phyloP scores from a whole-genome alignment of 2,888 invertebrate species.

The Smittia aterrima region DNA sequence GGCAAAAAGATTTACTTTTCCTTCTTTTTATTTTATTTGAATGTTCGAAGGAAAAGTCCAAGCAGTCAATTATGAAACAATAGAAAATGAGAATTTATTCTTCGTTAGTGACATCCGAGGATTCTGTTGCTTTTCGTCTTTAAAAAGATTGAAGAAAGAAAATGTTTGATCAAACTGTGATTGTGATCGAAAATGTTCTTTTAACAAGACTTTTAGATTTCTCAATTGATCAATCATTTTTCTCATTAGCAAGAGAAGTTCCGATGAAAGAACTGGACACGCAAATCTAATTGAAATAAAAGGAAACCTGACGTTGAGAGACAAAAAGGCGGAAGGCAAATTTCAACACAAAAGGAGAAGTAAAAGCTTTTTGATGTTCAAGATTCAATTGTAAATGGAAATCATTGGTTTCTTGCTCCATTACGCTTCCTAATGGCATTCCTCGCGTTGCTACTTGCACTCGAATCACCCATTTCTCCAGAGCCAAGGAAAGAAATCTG shows the following conservation, averaged over 20 bases:
- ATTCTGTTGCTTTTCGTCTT: background rate
- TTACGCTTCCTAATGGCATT: constrained; percentile 37
- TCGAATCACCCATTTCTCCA: background rate
- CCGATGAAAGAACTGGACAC: too few species aligned
- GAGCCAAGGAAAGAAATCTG: background rate
- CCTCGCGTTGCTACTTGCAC: background rate
- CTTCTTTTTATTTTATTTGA: constrained; percentile 27
- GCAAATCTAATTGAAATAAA: too few species aligned
- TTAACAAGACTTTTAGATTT: too few species aligned
- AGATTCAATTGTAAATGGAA: constrained; percentile 37
- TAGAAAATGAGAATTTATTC: constrained; percentile 21
- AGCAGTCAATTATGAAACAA: constrained; percentile 34
- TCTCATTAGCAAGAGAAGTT: too few species aligned
- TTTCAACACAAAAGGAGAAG: too few species aligned
- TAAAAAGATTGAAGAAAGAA: background rate
- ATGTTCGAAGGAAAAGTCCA: constrained; percentile 25
- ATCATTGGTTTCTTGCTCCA: constrained; percentile 38
- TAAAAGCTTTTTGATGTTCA: constrained; percentile 39
- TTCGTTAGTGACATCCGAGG: background rate
- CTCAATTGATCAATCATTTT: too few species aligned
- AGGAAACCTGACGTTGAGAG: too few species aligned
- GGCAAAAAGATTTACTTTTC: constrained; percentile 27
- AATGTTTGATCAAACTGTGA: background rate
- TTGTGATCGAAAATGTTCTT: background rate
- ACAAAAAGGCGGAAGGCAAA: too few species aligned